Evolutionary conservation across 2,888 invertebrate species (phyloP), one percentile per base, ranked within the genome.

Genomic region (Microctonus brassicae): DNA sequence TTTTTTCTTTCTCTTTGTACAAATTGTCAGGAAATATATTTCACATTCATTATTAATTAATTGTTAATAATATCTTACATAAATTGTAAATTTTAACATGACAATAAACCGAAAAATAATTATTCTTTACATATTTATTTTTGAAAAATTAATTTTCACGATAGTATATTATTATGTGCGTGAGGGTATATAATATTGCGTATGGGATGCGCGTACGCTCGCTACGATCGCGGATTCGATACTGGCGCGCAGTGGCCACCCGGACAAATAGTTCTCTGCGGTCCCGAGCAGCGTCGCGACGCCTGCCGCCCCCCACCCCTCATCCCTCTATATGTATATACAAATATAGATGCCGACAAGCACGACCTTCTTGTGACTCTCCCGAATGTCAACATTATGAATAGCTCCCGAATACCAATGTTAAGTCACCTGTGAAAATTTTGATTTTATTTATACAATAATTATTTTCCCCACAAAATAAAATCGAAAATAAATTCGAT

Each of bases 241-340:
- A 87, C 87, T 87, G 87, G 80, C 83, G 83, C 81, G 83, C 78
- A 76, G 78, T 74, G 77, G 76, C 81, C 74, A 79, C 81, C 81
- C 81, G 79, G 83, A 81, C 81, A 79, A 81, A 81, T 86, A 86
- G 87, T 86, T 86, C 85, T 62, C 78, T 79, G 80, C 82, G 82
- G 83, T 78, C 80, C 86, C 86, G 84, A 81, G 77, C 80, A 83
- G 87, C 86, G 86, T 84, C 86, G 85, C 83, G 82, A 81, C 84
- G 84, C 83, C 83, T 78, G 81, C 65, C 73, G 72, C 73, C 74
- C 74, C 79, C 79, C 72, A 71, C 71, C 71, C 74, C 70, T 65
- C 67, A 52, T 36, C 73, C 17, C 60, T 67, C 58, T 67, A 61
- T 62, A 66, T 60, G 24, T 20, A 58, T 67, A 57, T 26, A 67